phyloP scores from a whole-genome alignment of 2,888 invertebrate species.

The Drosophila koepferae region DNA sequence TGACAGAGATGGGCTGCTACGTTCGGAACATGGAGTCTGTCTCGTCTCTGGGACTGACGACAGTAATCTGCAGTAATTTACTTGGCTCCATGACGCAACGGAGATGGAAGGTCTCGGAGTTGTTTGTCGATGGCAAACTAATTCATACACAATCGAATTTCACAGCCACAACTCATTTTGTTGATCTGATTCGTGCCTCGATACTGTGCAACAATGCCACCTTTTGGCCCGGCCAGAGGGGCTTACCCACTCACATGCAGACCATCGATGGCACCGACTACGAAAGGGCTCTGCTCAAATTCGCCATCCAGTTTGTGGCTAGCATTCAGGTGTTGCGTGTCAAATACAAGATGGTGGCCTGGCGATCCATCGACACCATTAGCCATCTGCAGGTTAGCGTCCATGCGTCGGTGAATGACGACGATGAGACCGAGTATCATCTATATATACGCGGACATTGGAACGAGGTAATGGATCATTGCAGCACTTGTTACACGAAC shows the following conservation, averaged over 20 bases:
- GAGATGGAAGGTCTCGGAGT: conserved; percentile 47
- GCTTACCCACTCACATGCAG: conserved; percentile 42
- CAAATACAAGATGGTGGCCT: conserved; percentile 31
- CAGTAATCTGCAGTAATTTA: conserved; percentile 50
- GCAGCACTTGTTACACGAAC: conserved; percentile 25
- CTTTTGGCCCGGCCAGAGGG: conserved; percentile 29
- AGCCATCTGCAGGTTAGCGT: conserved; percentile 49
- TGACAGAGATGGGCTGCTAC: conserved; percentile 28
- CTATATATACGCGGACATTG: conserved; percentile 48
- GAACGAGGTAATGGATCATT: conserved; percentile 23
- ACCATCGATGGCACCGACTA: conserved; percentile 37
- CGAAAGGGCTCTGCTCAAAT: conserved; percentile 50
- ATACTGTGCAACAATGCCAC: conserved; percentile 59
- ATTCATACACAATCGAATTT: fast-evolving
- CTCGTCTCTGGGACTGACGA: conserved; percentile 54
- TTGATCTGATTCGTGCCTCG: conserved; percentile 36
- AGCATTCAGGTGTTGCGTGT: conserved; percentile 40
- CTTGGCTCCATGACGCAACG: conserved; percentile 43
- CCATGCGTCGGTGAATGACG: conserved; percentile 18
- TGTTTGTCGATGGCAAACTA: conserved; percentile 45
- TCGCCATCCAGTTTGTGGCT: conserved; percentile 10
- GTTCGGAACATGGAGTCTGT: conserved; percentile 52
- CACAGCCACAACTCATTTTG: background rate
- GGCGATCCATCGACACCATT: conserved; percentile 18
- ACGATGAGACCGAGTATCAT: conserved; percentile 15